phyloP scores from a whole-genome alignment of 2,888 invertebrate species.

The Ligdia adustata region DNA sequence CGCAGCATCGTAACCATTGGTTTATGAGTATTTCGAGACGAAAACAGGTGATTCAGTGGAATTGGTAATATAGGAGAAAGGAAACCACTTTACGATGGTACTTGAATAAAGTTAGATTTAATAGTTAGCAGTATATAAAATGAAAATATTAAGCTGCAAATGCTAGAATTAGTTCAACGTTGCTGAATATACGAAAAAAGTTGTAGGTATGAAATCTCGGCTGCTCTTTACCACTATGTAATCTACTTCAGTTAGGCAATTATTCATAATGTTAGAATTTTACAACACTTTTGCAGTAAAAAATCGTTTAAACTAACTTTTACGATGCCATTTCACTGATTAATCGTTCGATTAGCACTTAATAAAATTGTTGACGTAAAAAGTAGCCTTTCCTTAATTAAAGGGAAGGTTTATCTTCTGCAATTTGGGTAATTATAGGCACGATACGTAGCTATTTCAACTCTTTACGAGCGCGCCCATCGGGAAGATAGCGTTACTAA shows the following conservation, averaged over 20 bases:
- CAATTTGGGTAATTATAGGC: constrained; percentile 74
- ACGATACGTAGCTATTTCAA: constrained; percentile 75
- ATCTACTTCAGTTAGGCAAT: too few species aligned
- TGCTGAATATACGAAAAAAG: too few species aligned
- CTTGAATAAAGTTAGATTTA: constrained; percentile 47
- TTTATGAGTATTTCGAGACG: constrained; percentile 64
- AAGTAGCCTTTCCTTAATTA: constrained; percentile 57
- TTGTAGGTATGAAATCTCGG: too few species aligned
- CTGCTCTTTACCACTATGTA: too few species aligned
- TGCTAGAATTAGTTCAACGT: too few species aligned
- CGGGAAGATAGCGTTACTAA: constrained; percentile 78
- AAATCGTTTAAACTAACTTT: constrained; percentile 16
- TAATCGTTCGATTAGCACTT: constrained; percentile 53
- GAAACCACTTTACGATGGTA: constrained; percentile 54
- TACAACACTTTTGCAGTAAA: not conserved
- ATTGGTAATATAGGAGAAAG: constrained; percentile 52
- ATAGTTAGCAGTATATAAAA: constrained; percentile 39
- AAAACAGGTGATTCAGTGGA: constrained; percentile 59
- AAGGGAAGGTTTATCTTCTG: constrained; percentile 61
- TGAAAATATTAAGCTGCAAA: constrained; percentile 11
- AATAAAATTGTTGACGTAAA: constrained; percentile 50
- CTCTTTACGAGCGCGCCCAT: constrained; percentile 77
- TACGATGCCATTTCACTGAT: constrained; percentile 37
- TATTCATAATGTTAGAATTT: too few species aligned
- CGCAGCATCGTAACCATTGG: constrained; percentile 49